A percentile compares a stretch with the other conserved stretches of the same genome.
phyloP scores from a whole-genome alignment of 2,797 vertebrate genomes.

The Xenentodon cancila region DNA sequence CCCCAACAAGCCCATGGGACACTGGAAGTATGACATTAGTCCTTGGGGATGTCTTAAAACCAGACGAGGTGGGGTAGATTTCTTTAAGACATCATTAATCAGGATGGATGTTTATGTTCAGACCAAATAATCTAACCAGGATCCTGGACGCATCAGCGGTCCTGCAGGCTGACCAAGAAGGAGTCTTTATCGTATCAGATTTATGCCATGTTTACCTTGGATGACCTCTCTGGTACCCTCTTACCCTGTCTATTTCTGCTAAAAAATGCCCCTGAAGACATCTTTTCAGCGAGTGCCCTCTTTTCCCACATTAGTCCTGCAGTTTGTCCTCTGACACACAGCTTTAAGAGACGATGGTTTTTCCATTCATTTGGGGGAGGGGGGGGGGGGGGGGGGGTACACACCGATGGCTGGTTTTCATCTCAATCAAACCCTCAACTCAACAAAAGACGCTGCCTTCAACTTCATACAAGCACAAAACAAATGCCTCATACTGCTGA shows the following conservation, averaged over 20 bases:
- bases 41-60: constrained; percentile 31
- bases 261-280: constrained; percentile 64
- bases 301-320: constrained; percentile 80
- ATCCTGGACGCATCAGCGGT: constrained; percentile 15
- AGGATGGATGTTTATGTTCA: constrained; percentile 54
- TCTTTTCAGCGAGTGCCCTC: constrained; percentile 57
- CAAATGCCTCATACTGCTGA: constrained; percentile 29
- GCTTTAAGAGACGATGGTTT: constrained; percentile 70
- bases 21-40: constrained; percentile 56
- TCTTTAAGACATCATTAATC: constrained; percentile 33
- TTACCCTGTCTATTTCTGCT: constrained; percentile 51
- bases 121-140: constrained; percentile 46
- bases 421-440: constrained; percentile 66
- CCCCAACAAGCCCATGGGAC: constrained; percentile 44
- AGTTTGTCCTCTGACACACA: constrained; percentile 61
- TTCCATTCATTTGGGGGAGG: constrained; percentile 58
- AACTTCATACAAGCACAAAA: constrained; percentile 48
- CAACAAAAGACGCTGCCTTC: constrained; percentile 47
- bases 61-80: constrained; percentile 38
- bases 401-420: constrained; percentile 60
- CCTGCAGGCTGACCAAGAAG: constrained; percentile 43
- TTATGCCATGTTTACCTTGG: constrained; percentile 71
- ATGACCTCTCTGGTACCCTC: constrained; percentile 70
- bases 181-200: constrained; percentile 70
- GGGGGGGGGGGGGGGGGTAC: constrained; percentile 29